A percentile compares a stretch with the other conserved stretches of the same genome.
Evolutionary conservation across 2,888 invertebrate genomes (phyloP).

Genomic region (Mesorhabditis belari): DNA sequence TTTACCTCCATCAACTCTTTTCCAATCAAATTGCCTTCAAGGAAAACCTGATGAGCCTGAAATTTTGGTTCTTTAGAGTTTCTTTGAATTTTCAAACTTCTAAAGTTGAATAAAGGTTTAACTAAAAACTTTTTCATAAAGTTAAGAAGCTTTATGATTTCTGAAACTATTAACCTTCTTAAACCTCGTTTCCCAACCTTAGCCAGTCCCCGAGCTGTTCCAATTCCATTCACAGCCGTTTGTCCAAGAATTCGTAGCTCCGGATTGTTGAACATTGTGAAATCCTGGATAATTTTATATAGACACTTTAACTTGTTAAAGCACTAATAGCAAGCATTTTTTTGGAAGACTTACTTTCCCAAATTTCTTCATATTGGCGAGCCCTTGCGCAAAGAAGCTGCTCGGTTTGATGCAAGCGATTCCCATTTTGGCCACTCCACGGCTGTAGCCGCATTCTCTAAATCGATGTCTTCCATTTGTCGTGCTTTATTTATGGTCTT

Average conservation of each 20-base stretch:
- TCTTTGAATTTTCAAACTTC: too few species aligned
- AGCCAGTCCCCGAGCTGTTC: constrained; percentile 50
- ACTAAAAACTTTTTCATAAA: neutral
- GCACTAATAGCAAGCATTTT: constrained; percentile 1
- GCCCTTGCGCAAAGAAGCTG: constrained; percentile 16
- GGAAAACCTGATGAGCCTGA: constrained; percentile 50
- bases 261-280: constrained; percentile 45
- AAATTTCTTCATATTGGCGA: constrained; percentile 16
- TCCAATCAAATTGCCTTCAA: constrained; percentile 38
- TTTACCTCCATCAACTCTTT: constrained; percentile 21
- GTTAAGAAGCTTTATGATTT: too few species aligned
- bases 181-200: neutral
- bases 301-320: neutral
- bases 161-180: neutral
- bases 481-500: neutral
- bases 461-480: neutral
- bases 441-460: constrained; percentile 13
- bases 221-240: constrained; percentile 48
- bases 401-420: constrained; percentile 20
- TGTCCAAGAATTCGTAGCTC: constrained; percentile 40
- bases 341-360: constrained; percentile 10
- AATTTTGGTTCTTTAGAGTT: too few species aligned
- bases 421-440: constrained; percentile 16
- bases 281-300: constrained; percentile 7
- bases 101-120: neutral